Evolutionary conservation across 2,888 invertebrate species (phyloP), one percentile per base, ranked within the genome.

Genomic region (Heliconius ismenius): DNA sequence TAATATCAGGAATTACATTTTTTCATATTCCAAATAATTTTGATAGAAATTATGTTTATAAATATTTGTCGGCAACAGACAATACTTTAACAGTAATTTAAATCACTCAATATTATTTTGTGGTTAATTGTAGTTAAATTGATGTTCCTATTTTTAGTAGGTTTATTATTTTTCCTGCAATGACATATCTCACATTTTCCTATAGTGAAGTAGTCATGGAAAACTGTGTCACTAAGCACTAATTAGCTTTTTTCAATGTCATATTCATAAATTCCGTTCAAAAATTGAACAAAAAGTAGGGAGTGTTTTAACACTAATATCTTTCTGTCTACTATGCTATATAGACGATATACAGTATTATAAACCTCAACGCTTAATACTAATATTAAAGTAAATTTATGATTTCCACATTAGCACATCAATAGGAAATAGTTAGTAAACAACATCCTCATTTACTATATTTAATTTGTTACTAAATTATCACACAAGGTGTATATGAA

Each of bases 351-450:
- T 49, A 18, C 49, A 49, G 18, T 49, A 49, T 49, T 67, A 67
- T 24, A 24, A 39, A 39, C 6, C 3, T 21, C 10, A 39, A 65
- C 13, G 2, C 13, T 39, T 24, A 65, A 65, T 21, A n/a, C 4
- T 43, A 39, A 24, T 39, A 39, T 39, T 39, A 67, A 24, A 67
- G 39, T 39, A 4, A 67, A 67, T 67, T 67, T 39, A 67, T 39
- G 39, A 67, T 67, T 67, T 67, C 67, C 67, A 43, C 67, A 67
- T 67, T 43, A 67, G 24, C 67, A 67, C 67, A 67, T 39, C 7
- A 43, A 67, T 67, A 67, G 67, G 67, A 69, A 69, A 32, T 7
- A n/a, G 58, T n/a, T 54, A 70, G n/a, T 36, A 15, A 36, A 32
- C n/a, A 58, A 70, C 58, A 70, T 58, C 54, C 32, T 70, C 32